Conservation (phyloP, 2,797 vertebrate species). For the Malacoraja senta region DNA sequence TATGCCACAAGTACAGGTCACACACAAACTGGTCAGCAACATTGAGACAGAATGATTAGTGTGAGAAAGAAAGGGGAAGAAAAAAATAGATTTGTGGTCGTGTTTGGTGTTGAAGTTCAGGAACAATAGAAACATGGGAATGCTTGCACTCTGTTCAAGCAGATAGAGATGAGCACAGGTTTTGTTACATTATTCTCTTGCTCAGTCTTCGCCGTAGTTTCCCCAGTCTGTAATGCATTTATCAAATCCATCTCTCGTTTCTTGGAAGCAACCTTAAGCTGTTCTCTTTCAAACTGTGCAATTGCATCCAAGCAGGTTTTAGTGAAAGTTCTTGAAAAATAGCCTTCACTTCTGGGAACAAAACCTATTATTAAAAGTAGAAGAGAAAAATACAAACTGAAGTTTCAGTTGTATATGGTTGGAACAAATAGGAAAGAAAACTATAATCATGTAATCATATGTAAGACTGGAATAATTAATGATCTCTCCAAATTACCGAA, state of each 20-base stretch:
- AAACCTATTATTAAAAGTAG: slow-evolving; percentile 53
- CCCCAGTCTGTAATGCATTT: neutral
- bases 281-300: slow-evolving; percentile 48
- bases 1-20: no score
- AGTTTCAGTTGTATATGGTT: neutral
- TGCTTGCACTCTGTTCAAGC: neutral
- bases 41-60: neutral
- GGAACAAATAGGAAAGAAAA: neutral
- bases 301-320: slow-evolving; percentile 56
- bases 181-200: slow-evolving; percentile 47
- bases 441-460: neutral
- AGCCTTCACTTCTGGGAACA: slow-evolving; percentile 58
- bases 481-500: neutral
- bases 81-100: neutral
- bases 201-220: slow-evolving; percentile 24
- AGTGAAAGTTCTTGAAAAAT: slow-evolving; percentile 61
- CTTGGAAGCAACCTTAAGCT: neutral
- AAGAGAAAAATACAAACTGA: neutral
- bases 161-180: neutral
- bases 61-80: neutral
- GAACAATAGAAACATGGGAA: neutral
- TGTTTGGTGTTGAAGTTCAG: neutral
- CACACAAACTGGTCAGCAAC: no score
- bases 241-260: slow-evolving; percentile 40
- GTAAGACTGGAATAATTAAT: neutral